Evolutionary conservation across 2,888 invertebrate species (phyloP), one percentile per base, ranked within the genome.

Genomic region (Acronicta leporina): DNA sequence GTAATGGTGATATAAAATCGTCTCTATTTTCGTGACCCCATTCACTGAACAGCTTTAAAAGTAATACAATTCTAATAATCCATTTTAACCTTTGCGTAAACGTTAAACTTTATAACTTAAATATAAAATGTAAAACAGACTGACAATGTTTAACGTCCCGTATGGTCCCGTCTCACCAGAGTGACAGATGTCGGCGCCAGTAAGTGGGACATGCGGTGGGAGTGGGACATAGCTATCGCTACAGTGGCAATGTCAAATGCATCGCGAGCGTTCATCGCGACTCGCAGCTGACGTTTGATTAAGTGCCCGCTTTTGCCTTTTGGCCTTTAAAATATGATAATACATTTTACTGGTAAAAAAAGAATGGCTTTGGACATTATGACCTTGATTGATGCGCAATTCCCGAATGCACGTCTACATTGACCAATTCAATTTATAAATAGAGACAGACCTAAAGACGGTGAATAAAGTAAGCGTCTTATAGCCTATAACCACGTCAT

Each of bases 171-270:
- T 33, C 4, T 11, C 33, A 14, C 61, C 11, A 15, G 52, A 49
- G 73, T 66, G 68, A 66, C 49, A 52, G 20, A 68, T 65, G 5
- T 43, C 51, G 52, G 9, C 41, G 14, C n/a, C 9, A 46, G 40
- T 60, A 55, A 68, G 42, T 55, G 44, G 54, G 27, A 42, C 50
- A 51, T 54, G 55, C n/a, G 51, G 63, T 15, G 30, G n/a, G 20
- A 68, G 63, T 15, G 30, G n/a, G 20, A 68, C 49, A 54, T 63
- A 70, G 30, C 54, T 54, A 71, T 53, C n/a, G 41, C 45, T 25
- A 33, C 15, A 70, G 49, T 46, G 60, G 47, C 44, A 49, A 60
- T 52, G 58, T 73, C 50, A 50, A 58, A 73, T 47, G 53, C 52
- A 50, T 9, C 20, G 48, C 51, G 41, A 33, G 5, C 40, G 13